These are phyloP conservation scores for Prinia subflava DNA, from an alignment of 2,113 vertebrate genomes.

Conservation along the genomic window DNA sequence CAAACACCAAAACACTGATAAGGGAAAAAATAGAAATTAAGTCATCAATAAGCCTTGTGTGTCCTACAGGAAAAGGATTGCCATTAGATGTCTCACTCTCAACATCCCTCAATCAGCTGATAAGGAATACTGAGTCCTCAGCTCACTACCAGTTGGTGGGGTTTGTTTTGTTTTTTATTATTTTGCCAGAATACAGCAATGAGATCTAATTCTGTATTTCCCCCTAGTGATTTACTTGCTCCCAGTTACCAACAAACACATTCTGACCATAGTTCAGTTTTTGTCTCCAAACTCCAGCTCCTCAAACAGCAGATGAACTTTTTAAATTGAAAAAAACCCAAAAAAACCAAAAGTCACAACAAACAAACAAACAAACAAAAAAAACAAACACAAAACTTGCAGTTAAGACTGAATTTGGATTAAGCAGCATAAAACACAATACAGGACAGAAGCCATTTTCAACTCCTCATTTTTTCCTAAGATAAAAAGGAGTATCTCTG, in stretches of 20 bases:
- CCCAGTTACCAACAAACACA: not conserved
- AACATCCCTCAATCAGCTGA: not conserved
- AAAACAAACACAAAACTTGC: not conserved
- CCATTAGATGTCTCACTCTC: not conserved
- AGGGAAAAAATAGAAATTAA: not conserved
- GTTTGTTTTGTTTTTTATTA: not conserved
- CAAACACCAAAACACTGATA: not conserved
- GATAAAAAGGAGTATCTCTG: not conserved
- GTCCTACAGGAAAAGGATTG: not conserved
- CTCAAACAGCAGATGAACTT: not conserved
- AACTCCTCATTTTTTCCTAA: not conserved
- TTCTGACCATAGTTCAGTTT: not conserved
- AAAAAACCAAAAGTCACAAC: too few relatives aligned
- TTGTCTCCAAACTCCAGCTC: not conserved
- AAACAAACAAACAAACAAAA: not conserved
- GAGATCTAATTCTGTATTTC: not conserved
- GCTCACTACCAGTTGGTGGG: not conserved
- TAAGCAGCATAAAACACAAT: not conserved
- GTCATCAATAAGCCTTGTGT: not conserved
- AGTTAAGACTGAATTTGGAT: not conserved
- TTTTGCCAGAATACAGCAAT: not conserved
- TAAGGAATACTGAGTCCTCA: not conserved
- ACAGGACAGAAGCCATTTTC: not conserved
- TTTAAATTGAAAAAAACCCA: not conserved
- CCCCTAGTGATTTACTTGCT: not conserved